Conservation (phyloP, 2,113 vertebrate species). For the Cacatua alba region DNA sequence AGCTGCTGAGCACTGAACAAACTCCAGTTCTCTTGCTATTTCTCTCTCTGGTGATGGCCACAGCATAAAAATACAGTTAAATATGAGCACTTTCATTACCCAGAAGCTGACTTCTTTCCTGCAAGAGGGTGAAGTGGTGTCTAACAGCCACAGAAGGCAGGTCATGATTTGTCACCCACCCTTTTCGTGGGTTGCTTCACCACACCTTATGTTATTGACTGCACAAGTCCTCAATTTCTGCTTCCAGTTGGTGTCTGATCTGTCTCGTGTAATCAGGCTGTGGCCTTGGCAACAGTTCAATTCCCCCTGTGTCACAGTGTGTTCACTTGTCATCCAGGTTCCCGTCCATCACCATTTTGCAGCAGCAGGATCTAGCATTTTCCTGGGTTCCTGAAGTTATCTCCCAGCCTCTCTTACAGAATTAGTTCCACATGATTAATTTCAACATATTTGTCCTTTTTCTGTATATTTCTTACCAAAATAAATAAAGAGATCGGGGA, state of each 20-base stretch:
- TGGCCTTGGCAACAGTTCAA: neutral
- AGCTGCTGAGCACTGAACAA: neutral
- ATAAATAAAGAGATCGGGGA: neutral
- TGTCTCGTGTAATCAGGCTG: neutral
- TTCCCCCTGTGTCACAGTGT: neutral
- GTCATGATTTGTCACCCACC: neutral
- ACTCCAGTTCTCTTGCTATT: neutral
- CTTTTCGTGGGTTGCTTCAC: neutral
- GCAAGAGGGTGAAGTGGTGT: fast-evolving
- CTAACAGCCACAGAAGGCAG: neutral
- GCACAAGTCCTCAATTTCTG: neutral
- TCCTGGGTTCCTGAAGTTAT: neutral
- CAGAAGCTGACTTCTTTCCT: neutral
- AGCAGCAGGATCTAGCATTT: neutral
- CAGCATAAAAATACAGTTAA: neutral
- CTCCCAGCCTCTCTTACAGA: neutral
- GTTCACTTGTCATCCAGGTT: neutral
- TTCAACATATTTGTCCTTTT: neutral
- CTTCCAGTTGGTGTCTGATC: neutral
- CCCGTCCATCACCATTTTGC: neutral
- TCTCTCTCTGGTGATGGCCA: neutral
- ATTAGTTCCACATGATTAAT: neutral
- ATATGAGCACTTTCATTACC: neutral
- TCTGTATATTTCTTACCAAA: neutral
- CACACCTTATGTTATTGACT: neutral